phyloP scores from a whole-genome alignment of 64 coral and sea anemone genomes.

The Montipora sp. region DNA sequence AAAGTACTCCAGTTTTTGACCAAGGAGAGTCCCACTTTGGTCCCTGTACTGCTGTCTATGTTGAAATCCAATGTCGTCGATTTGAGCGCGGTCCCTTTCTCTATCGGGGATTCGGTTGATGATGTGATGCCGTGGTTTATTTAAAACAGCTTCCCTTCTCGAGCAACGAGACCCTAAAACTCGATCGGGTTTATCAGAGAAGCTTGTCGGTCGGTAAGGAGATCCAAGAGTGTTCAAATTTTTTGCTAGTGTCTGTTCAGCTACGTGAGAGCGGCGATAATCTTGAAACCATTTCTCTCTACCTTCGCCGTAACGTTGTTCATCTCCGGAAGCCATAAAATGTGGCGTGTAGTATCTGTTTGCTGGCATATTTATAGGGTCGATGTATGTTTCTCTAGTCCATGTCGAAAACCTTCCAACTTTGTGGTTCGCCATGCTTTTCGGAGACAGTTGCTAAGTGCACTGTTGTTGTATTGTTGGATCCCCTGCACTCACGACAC shows the following conservation, averaged over 20 bases:
- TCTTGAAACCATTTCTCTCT: conserved; percentile 98
- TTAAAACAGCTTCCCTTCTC: conserved; percentile 79
- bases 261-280: conserved; percentile 80
- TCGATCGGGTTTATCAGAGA: conserved; percentile 87
- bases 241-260: conserved; percentile 72
- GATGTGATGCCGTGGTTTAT: conserved; percentile 80
- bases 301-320: conserved; percentile 50
- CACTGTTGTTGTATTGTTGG: too few relatives aligned
- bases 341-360: conserved; percentile 86
- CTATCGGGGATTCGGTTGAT: conserved; percentile 87
- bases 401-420: conserved; percentile 75
- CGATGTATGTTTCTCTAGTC: conserved; percentile 74
- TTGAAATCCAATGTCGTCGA: conserved; percentile 68
- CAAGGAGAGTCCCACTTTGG: conserved; percentile 76
- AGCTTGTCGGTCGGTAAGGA: conserved; percentile 84
- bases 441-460: background rate
- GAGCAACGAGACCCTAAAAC: conserved; percentile 80
- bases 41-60: conserved; percentile 93
- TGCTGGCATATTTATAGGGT: conserved; percentile 80
- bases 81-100: conserved; percentile 80
- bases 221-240: conserved; percentile 70
- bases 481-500: too few relatives aligned
- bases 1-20: conserved; percentile 85
- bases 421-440: conserved; percentile 54
- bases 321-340: conserved; percentile 63